Base-by-base conservation (phyloP, 2,113 vertebrate genomes). In the Etheostoma cragini region DNA sequence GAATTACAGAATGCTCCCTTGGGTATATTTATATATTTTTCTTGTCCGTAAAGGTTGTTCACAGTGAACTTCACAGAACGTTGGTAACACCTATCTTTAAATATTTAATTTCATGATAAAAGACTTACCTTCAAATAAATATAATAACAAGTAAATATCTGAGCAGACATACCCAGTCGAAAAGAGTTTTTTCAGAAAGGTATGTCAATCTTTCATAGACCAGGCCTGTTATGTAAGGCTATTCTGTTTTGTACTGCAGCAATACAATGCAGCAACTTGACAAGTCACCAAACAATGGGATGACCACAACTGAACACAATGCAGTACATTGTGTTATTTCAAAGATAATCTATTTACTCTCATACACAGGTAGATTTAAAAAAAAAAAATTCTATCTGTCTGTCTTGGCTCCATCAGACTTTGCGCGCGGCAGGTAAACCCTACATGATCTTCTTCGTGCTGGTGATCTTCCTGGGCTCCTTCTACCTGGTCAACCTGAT, bases 401-500 rank as follows among this genome's bases (percentile, higher is more conserved):
- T 65, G 58, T 53, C 12, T 19, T 33, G 62, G 11, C 1, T 67
- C 60, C 70, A 61, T 17, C 89, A 99, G 98, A 99, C 98, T 0
- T 84, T 99, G 11, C 96, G 98, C 42, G 98, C 97, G 76, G 97
- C 98, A 21, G 98, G 98, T 66, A 99, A 99, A 74, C 98, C 98
- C 73, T 99, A 99, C 75, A 99, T 99, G 98, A 94, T 99, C 82
- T 99, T 99, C 95, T 99, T 99, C 68, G 98, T 99, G 89, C 78
- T 99, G 91, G 98, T 99, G 0, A 99, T 99, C 94, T 99, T 99
- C 74, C 82, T 99, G 95, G 98, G 98, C n/a, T 99, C 98, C 60
- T 99, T 99, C 87, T 99, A 99, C 74, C 91, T 99, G 60, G 98
- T 99, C 6, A 99, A 99, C 82, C 72, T 99, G 82, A 99, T 99